phyloP scores from a whole-genome alignment of 2,888 invertebrate species.

The Polydrusus cervinus region DNA sequence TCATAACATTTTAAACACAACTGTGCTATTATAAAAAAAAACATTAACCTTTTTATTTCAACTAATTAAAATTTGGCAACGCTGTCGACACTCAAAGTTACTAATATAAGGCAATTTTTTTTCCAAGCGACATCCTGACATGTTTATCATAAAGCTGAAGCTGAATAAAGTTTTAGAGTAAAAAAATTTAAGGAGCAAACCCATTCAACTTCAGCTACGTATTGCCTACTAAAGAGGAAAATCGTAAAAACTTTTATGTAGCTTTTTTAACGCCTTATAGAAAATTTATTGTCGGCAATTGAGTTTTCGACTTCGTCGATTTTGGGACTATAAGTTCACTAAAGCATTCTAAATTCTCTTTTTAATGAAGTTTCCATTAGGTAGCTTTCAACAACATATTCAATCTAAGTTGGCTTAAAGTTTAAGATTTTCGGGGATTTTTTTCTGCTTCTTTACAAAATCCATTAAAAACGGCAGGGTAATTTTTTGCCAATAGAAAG shows the following conservation, averaged over 20 bases:
- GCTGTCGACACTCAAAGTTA: too few species aligned
- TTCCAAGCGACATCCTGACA: background rate
- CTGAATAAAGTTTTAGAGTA: background rate
- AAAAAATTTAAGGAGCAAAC: background rate
- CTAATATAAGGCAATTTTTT: too few species aligned
- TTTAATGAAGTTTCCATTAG: conserved; percentile 29
- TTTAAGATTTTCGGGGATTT: background rate
- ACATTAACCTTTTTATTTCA: too few species aligned
- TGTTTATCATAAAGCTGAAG: background rate
- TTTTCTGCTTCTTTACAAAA: background rate
- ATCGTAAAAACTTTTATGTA: conserved; percentile 18
- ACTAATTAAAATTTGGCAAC: too few species aligned
- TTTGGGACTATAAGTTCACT: conserved; percentile 19
- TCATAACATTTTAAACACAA: too few species aligned
- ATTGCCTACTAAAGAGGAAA: background rate
- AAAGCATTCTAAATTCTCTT: conserved; percentile 35
- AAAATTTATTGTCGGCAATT: conserved; percentile 19
- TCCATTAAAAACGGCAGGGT: conserved; percentile 7
- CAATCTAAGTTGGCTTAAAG: conserved; percentile 5
- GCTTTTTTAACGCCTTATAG: conserved; percentile 20
- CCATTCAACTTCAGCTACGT: conserved; percentile 1
- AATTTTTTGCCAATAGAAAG: background rate
- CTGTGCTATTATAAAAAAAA: too few species aligned
- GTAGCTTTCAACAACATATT: conserved; percentile 14
- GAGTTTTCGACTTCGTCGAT: conserved; percentile 1